Evolutionary conservation across 1,140 invertebrate species (phyloP).

Genomic region (Forficula auricularia): DNA sequence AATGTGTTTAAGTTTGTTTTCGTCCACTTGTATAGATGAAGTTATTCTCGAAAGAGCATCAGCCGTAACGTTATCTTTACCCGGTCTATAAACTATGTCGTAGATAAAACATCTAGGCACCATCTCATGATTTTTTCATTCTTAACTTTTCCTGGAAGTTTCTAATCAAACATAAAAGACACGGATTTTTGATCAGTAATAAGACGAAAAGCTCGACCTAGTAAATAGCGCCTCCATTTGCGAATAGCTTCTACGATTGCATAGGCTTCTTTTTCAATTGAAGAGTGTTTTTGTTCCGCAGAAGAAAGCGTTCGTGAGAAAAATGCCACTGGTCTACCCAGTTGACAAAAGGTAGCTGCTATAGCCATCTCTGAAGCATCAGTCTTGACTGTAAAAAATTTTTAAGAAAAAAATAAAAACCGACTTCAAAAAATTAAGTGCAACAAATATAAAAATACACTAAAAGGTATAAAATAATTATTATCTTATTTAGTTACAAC

Average conservation of each 20-base stretch:
- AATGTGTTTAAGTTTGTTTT: slow-evolving; percentile 6
- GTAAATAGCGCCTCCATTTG: not conserved
- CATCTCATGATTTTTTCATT: not conserved
- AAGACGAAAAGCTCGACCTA: no score
- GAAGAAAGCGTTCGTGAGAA: not conserved
- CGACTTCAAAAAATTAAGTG: no score
- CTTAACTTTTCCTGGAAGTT: not conserved
- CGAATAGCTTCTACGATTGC: not conserved
- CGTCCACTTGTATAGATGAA: not conserved
- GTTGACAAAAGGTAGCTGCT: slow-evolving; percentile 1
- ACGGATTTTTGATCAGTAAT: no score
- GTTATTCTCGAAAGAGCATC: not conserved
- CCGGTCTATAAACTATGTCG: not conserved
- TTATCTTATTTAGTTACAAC: no score
- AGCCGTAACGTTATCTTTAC: not conserved
- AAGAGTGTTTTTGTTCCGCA: not conserved
- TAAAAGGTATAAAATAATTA: no score
- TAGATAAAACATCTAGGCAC: not conserved
- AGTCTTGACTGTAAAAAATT: not conserved
- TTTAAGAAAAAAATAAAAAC: no score
- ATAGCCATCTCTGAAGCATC: not conserved
- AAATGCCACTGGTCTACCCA: not conserved
- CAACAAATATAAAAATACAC: no score
- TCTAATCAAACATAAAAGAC: not conserved
- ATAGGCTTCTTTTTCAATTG: not conserved